These are phyloP conservation scores for Mungos mungo DNA, from an alignment of 2,113 vertebrate species.

Conservation along the genomic window DNA sequence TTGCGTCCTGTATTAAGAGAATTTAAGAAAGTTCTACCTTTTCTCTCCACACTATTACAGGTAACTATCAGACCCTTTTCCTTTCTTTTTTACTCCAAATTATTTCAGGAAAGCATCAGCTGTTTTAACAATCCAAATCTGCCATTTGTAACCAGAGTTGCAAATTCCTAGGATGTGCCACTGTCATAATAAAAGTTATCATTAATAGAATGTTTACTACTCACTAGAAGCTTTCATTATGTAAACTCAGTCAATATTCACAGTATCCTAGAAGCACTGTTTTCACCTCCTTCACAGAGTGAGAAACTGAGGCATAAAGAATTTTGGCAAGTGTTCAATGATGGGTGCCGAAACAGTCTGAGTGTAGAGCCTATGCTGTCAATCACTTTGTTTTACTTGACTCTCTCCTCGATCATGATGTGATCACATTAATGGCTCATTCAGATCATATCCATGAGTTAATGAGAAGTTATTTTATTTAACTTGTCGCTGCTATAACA, in stretches of 20 bases:
- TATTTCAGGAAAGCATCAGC: background rate
- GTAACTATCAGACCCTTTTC: no score
- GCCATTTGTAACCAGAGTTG: background rate
- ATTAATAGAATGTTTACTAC: background rate
- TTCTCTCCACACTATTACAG: background rate
- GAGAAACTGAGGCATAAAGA: background rate
- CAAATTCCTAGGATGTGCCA: background rate
- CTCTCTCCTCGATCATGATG: fast-evolving
- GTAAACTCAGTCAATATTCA: background rate
- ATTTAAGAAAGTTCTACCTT: background rate
- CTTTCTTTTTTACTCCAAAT: no score
- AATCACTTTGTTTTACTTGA: background rate
- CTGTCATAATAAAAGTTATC: background rate
- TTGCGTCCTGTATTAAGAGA: background rate
- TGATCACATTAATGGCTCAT: background rate
- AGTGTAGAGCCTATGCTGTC: background rate
- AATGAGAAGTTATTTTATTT: background rate
- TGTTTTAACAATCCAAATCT: background rate
- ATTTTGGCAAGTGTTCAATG: background rate
- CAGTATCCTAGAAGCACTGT: background rate
- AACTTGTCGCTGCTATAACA: background rate
- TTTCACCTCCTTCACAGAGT: background rate
- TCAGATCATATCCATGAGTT: background rate
- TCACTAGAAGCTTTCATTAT: background rate
- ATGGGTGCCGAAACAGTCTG: background rate